phyloP scores from a whole-genome alignment of 2,888 invertebrate species.

The Mesorhabditis spiculigera region DNA sequence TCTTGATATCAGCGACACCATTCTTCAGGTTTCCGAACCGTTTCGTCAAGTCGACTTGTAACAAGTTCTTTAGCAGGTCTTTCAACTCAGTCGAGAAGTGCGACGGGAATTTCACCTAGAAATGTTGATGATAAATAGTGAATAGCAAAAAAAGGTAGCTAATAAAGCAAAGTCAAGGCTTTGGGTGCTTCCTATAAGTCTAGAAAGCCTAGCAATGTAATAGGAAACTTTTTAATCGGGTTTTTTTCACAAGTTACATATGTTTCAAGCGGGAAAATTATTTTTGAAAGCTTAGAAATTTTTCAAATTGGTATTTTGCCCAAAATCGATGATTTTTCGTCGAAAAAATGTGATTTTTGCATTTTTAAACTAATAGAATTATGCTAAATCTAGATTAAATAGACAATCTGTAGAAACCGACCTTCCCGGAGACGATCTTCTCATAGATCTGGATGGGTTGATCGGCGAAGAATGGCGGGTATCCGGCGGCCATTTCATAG shows the following conservation, averaged over 20 bases:
- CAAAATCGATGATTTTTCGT: no score
- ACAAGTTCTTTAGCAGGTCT: slow-evolving; percentile 89
- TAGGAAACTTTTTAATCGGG: no score
- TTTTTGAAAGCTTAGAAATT: no score
- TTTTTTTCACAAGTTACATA: no score
- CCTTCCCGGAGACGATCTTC: slow-evolving; percentile 98
- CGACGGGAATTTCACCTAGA: slow-evolving; percentile 84
- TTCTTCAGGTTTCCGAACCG: slow-evolving; percentile 98
- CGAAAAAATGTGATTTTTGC: neutral
- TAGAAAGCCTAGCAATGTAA: no score
- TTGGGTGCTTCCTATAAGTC: no score
- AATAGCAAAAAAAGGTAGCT: no score
- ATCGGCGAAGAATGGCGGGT: slow-evolving; percentile 95
- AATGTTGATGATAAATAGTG: slow-evolving; percentile 5
- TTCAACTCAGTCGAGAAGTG: slow-evolving; percentile 98
- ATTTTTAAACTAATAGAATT: neutral
- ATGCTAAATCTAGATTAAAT: no score
- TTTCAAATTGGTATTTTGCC: no score
- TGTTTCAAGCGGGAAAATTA: no score
- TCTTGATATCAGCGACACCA: slow-evolving; percentile 97
- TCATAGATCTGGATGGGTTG: slow-evolving; percentile 99
- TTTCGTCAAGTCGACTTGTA: slow-evolving; percentile 91
- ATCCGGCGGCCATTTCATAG: slow-evolving; percentile 98
- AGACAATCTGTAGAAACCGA: slow-evolving; percentile 36
- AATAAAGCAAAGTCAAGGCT: no score